These are phyloP conservation scores for Pseudachorutes palmiensis DNA, from an alignment of 1,140 invertebrate species.

Conservation along the genomic window DNA sequence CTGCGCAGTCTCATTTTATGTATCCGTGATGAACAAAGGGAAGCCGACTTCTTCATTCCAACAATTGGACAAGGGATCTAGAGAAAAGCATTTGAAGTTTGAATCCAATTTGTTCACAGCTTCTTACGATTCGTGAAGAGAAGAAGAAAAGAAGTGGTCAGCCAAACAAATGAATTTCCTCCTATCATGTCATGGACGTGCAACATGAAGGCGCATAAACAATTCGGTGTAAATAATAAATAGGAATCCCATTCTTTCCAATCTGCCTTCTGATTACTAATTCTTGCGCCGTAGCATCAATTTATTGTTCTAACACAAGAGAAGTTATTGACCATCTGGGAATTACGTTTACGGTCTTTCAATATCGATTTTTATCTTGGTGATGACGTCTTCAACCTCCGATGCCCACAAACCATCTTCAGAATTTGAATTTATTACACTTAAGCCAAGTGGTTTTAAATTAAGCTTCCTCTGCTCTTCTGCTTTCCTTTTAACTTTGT, in stretches of 20 bases:
- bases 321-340: background rate
- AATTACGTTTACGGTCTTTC: background rate
- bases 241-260: background rate
- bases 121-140: background rate
- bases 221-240: background rate
- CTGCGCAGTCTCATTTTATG: too few species aligned
- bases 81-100: background rate
- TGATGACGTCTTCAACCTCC: background rate
- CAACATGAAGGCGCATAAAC: background rate
- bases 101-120: constrained; percentile 29
- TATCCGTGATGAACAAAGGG: too few species aligned
- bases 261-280: background rate
- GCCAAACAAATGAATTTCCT: constrained; percentile 6
- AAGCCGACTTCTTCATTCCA: too few species aligned
- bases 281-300: background rate
- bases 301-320: background rate
- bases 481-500: too few species aligned
- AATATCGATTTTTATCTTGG: background rate
- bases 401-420: background rate
- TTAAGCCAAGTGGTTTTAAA: too few species aligned
- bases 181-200: background rate
- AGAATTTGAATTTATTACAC: too few species aligned
- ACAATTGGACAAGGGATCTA: too few species aligned
- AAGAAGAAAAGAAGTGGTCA: background rate
- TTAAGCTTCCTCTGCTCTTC: too few species aligned